A percentile compares a stretch with the other conserved stretches of the same genome.
Evolutionary conservation across 2,888 invertebrate species (phyloP).

Genomic region (Drosophila siamana): DNA sequence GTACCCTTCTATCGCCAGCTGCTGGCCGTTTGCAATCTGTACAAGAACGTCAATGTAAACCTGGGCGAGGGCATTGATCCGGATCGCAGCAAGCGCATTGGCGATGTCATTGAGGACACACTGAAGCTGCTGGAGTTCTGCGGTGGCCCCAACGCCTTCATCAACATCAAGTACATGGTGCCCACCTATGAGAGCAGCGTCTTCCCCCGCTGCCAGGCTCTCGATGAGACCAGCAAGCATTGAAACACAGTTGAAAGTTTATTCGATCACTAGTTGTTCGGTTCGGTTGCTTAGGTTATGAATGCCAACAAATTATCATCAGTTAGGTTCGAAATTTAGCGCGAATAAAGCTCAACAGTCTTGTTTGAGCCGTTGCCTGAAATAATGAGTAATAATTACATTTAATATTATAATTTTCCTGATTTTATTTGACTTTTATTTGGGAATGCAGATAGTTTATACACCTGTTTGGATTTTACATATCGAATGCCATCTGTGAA

Average conservation of each 20-base stretch:
- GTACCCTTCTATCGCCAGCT: slow-evolving; percentile 98
- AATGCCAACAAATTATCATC: slow-evolving; percentile 33
- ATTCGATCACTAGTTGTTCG: slow-evolving; percentile 14
- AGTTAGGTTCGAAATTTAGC: slow-evolving; percentile 56
- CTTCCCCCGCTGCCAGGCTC: slow-evolving; percentile 68
- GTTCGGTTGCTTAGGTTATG: slow-evolving; percentile 25
- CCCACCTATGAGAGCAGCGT: slow-evolving; percentile 98
- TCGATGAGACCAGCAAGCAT: slow-evolving; percentile 15
- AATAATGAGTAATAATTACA: not conserved
- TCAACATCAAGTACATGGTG: slow-evolving; percentile 99
- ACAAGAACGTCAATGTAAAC: slow-evolving; percentile 89
- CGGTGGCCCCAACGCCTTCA: slow-evolving; percentile 98
- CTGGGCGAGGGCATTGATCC: slow-evolving; percentile 95
- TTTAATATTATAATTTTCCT: not conserved
- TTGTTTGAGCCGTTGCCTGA: not conserved
- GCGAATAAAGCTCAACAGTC: slow-evolving; percentile 35
- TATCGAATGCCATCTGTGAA: too few relatives aligned
- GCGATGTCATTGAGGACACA: slow-evolving; percentile 96
- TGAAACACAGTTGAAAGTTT: slow-evolving; percentile 15
- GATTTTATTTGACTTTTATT: too few relatives aligned
- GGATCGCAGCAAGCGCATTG: slow-evolving; percentile 93
- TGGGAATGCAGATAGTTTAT: too few relatives aligned
- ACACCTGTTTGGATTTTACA: too few relatives aligned
- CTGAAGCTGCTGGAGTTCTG: slow-evolving; percentile 95
- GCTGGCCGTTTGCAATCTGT: slow-evolving; percentile 94